Conservation (phyloP, 2,888 invertebrate genomes). For the Rhyacophila evoluta region DNA sequence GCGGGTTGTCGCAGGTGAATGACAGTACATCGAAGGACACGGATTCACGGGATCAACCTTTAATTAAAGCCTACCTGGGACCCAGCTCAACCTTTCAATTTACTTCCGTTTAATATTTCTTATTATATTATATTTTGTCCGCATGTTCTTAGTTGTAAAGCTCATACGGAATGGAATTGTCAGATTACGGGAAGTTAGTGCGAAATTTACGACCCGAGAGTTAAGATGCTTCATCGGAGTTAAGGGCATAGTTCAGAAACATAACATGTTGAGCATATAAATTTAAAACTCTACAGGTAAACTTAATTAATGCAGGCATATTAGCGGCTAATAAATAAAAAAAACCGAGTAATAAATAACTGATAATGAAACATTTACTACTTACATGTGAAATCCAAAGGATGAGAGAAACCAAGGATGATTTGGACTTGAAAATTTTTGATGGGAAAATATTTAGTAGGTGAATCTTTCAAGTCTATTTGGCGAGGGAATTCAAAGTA, state of each 20-base stretch:
- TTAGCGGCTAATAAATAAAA: no score
- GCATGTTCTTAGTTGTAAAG: not conserved
- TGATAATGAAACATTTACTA: no score
- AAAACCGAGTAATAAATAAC: no score
- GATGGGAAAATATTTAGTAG: no score
- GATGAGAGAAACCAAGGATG: no score
- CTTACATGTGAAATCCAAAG: no score
- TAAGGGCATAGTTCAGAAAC: not conserved
- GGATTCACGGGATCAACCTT: not conserved
- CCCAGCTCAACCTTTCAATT: conserved; percentile 16
- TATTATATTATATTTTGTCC: not conserved
- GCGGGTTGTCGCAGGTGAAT: not conserved
- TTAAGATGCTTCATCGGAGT: not conserved
- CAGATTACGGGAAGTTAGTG: not conserved
- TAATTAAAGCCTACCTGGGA: conserved; percentile 16
- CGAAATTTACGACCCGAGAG: not conserved
- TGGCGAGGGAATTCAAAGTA: no score
- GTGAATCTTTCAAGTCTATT: no score
- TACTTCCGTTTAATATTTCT: conserved; percentile 20
- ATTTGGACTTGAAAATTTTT: no score
- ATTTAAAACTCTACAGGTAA: no score
- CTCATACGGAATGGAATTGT: conserved; percentile 3
- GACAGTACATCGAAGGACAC: not conserved
- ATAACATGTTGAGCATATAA: no score
- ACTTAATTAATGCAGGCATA: no score